Base-by-base conservation (phyloP, 1,140 invertebrate species). In the Ceratina japonica region DNA sequence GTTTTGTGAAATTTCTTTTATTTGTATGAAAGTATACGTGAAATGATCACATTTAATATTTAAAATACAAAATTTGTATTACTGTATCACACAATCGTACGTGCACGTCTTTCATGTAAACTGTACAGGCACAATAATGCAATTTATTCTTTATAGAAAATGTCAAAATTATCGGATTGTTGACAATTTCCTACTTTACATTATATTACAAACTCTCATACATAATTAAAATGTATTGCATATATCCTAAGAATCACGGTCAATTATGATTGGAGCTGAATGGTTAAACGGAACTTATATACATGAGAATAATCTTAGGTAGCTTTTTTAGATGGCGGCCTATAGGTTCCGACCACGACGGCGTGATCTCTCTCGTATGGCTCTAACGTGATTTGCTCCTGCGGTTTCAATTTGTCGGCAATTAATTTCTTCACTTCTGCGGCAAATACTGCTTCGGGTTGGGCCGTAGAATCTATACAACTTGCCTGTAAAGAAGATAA, bases 291-390 rank as follows among this genome's bases (percentile, higher is more conserved):
- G 37, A 56, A 69, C 20, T 73, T 66, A 76, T 77, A 63, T 64
- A 78, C 51, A 80, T 59, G 51, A 71, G 82, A 74, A 82, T 74
- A 73, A 79, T 75, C 68, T 66, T 81, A 79, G 59, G 86, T 80
- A 83, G 69, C 70, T 73, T 71, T 89, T 27, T 91, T 95, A 5
- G 94, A 78, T 5, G 96, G 95, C 59, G 97, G 97, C 93, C 98
- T 96, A 91, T 97, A 99, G 1, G 96, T 92, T 27, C 98, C 99
- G 13, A 99, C 98, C 0, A 99, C 98, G 7, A 99, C 98, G 0
- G 98, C 98, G 89, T 99, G 99, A 92, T 99, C 99, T 93, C 99
- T 94, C 92, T 99, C 99, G 86, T 99, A 99, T 0, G 99, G 99
- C 90, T 99, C 99, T 69, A 99, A 92, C 0, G 99, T 99, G 13